phyloP scores from a whole-genome alignment of 2,113 vertebrate genomes.

The Lipotes vexillifer region DNA sequence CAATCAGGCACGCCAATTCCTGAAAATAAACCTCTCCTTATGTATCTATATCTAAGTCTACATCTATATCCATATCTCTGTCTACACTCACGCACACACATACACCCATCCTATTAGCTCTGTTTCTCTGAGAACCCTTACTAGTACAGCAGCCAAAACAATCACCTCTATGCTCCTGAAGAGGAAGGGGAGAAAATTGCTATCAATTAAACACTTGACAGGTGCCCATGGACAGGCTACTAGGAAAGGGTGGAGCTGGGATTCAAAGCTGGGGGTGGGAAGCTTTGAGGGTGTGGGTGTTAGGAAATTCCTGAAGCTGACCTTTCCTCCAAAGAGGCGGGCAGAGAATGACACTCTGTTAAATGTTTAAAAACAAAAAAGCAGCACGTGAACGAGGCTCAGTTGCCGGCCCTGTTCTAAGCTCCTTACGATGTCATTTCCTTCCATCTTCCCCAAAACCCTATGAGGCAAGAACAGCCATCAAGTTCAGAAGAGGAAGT shows the following conservation, averaged over 20 bases:
- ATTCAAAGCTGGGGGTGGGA: neutral
- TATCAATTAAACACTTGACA: accelerated
- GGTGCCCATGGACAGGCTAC: neutral
- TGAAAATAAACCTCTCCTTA: neutral
- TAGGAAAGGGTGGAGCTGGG: neutral
- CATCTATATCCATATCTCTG: neutral
- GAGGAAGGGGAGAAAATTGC: neutral
- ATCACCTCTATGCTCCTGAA: accelerated
- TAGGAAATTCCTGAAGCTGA: neutral
- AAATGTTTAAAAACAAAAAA: neutral
- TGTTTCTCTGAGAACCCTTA: neutral
- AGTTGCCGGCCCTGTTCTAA: accelerated
- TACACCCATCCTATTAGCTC: accelerated
- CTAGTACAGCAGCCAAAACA: too few species aligned
- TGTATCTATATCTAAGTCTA: neutral
- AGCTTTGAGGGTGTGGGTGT: accelerated
- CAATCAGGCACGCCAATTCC: neutral
- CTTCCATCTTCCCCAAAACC: too few species aligned
- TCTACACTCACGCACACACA: neutral
- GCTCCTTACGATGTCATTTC: accelerated
- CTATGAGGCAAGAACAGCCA: accelerated
- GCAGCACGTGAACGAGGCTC: accelerated
- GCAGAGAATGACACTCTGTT: neutral
- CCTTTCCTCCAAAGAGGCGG: neutral
- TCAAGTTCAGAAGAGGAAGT: neutral